These are phyloP conservation scores for Euplagia quadripunctaria DNA, from an alignment of 2,888 invertebrate species.

Conservation along the genomic window DNA sequence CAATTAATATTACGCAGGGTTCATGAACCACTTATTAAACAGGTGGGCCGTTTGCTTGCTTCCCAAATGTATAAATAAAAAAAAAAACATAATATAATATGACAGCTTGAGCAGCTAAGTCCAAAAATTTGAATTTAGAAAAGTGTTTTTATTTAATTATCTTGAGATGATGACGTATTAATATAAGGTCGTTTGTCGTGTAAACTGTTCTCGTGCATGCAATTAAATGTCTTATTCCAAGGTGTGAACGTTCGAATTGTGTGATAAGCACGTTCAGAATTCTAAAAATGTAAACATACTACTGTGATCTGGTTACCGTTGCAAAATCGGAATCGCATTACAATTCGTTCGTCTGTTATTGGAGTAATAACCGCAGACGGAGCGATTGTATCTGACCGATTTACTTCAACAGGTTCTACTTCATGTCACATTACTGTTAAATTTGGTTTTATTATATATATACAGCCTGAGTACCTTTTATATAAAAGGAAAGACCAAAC, in stretches of 20 bases:
- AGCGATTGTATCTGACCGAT: slow-evolving; percentile 4
- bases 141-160: too few species aligned
- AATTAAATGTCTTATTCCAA: not conserved
- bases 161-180: not conserved
- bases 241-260: not conserved
- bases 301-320: slow-evolving; percentile 38
- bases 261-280: slow-evolving; percentile 16
- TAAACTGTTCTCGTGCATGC: too few species aligned
- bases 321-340: slow-evolving; percentile 41
- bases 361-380: slow-evolving; percentile 33
- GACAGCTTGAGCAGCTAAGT: too few species aligned
- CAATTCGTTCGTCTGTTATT: slow-evolving; percentile 26
- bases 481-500: not conserved
- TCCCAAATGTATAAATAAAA: not conserved
- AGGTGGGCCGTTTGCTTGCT: not conserved
- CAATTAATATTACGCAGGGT: too few species aligned
- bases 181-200: not conserved
- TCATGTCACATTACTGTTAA: not conserved
- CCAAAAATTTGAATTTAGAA: not conserved
- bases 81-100: too few species aligned
- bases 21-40: too few species aligned
- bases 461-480: not conserved
- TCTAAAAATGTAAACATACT: slow-evolving; percentile 24
- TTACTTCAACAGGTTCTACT: slow-evolving; percentile 1
- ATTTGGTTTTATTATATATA: not conserved